Base-by-base conservation (phyloP, 2,888 invertebrate genomes). In the Meteorus cinctellus region DNA sequence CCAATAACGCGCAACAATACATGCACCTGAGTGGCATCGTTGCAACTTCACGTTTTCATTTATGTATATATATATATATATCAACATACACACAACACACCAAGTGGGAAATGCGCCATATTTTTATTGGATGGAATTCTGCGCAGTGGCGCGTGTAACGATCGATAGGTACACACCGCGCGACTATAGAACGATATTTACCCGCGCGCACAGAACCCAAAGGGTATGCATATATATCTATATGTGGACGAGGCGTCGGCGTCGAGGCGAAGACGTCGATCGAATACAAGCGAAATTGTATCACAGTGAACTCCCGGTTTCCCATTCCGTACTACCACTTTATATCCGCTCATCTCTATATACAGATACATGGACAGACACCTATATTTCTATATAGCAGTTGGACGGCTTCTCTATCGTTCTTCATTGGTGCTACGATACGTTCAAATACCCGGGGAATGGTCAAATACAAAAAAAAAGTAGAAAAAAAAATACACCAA, bases 121-220 rank as follows among this genome's bases (percentile, higher is more conserved):
- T 60, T 75, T 72, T 75, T 75, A 75, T 75, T 72, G 72, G 72
- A 75, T 75, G 67, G 71, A 71, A 72, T 59, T 60, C 36, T 65
- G 75, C 71, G 67, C 75, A 66, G 60, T 67, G 62, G 75, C 71
- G 72, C 66, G 59, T 72, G 71, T 72, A 72, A 71, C 66, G 72
- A 75, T 75, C 72, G 72, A 75, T 75, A 75, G 72, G 71, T 75
- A 75, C 55, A 73, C 62, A 62, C 41, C 48, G 51, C 48, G 66
- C 51, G 41, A 34, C 36, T 66, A 45, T 70, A 74, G 59, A 74
- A 55, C 27, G 66, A 66, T 75, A 74, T 74, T 72, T 68, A 55
- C 74, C 68, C 67, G 34, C 59, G 68, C 27, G 69, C 66, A 66
- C 63, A 72, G 51, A 51, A 34, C 65, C 72, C 59, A 55, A 48